Base-by-base conservation (phyloP, 1,140 invertebrate genomes). In the Eufriesea mexicana region DNA sequence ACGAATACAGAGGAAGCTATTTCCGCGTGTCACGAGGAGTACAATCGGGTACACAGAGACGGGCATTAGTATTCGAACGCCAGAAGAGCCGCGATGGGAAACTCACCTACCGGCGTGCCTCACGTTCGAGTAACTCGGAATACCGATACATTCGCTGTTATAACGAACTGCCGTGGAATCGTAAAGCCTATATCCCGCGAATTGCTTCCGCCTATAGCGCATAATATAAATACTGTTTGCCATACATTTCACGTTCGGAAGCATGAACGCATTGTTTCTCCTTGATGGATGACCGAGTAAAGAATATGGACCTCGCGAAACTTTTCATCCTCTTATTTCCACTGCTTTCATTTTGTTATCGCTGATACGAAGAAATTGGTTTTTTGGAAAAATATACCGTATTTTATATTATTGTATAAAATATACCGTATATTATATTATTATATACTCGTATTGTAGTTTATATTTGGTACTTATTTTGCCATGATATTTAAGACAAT, bases 31-130 rank as follows among this genome's bases (percentile, higher is more conserved):
- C 87, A 83, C 75, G 86, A 76, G n/a, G 20, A 77, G 45, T 23
- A 89, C 86, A 85, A 89, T 88, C 79, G 83, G 45, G 59, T 86
- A 74, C 66, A 71, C 51, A 64, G 73, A 76, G 70, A 83, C 72
- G 76, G 51, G 84, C 87, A 89, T 88, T 88, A 83, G 87, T 83
- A 88, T 88, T 88, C 83, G 75, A 89, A 83, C 45, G 83, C 78
- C 45, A 87, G 68, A 49, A 20, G 57, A 85, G 75, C 75, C 70
- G 54, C 78, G 82, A 84, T 84, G 86, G 77, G 85, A 88, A 88
- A 87, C 67, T 88, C 83, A 79, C 77, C 78, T 78, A 78, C 64
- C 83, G 25, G 68, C 75, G 55, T 78, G 57, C 77, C 62, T 82
- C 74, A 79, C 82, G 74, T 88, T 79, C 83, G 75, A 88, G 72